These are phyloP conservation scores for Echinometra lucunter DNA, from an alignment of 53 echinoderm and acorn worm genomes.

Conservation along the genomic window DNA sequence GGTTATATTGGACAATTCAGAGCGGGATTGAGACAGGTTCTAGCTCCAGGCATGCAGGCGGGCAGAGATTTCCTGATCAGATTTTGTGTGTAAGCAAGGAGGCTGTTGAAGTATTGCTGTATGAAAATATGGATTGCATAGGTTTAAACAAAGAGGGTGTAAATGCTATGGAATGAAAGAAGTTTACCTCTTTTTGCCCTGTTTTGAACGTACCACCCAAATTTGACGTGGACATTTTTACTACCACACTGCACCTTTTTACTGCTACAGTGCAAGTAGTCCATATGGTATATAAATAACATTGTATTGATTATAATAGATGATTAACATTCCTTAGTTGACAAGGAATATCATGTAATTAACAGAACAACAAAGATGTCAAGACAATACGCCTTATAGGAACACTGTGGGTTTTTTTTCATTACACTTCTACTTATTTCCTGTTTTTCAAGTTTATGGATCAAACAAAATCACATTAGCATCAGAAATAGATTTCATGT, in stretches of 20 bases:
- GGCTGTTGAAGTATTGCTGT: constrained; percentile 41
- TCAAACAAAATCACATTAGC: not conserved
- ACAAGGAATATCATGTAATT: not conserved
- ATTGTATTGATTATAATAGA: too few species aligned
- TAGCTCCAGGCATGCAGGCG: constrained; percentile 31
- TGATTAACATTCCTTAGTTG: not conserved
- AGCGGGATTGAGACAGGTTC: constrained; percentile 3
- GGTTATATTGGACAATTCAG: constrained; percentile 46
- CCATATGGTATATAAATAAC: not conserved
- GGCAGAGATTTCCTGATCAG: constrained; percentile 44
- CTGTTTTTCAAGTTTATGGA: too few species aligned
- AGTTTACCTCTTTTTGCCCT: not conserved
- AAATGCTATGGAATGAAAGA: constrained; percentile 33
- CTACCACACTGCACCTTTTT: constrained; percentile 19
- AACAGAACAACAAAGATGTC: not conserved
- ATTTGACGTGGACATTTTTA: constrained; percentile 21
- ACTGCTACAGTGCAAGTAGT: not conserved
- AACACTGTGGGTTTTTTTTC: too few species aligned
- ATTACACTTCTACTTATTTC: too few species aligned
- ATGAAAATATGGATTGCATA: constrained; percentile 29
- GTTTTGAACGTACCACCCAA: not conserved
- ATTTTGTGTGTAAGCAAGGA: constrained; percentile 29
- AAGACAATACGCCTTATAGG: too few species aligned
- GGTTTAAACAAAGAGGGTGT: not conserved
- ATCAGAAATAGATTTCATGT: not conserved